A percentile compares a stretch with the other conserved stretches of the same genome.
These are phyloP conservation scores for Cerastis leucographa DNA, from an alignment of 2,888 invertebrate genomes.

Conservation along the genomic window DNA sequence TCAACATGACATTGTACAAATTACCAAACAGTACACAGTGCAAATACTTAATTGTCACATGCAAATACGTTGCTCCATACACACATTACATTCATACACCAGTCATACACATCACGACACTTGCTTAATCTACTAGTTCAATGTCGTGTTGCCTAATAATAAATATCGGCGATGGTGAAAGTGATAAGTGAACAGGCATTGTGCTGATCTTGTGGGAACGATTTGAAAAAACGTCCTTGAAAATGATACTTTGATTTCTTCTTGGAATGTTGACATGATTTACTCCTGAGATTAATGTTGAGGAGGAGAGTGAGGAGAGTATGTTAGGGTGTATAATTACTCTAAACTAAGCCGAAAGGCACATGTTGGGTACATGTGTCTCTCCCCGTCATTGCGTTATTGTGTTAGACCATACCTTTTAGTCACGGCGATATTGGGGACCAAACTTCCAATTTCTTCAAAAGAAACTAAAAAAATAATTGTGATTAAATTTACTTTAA, in stretches of 20 bases:
- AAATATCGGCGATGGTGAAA: constrained; percentile 26
- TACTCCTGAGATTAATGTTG: neutral
- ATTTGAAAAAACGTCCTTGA: neutral
- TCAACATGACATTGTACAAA: constrained; percentile 58
- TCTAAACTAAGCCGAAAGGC: no score
- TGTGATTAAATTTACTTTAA: no score
- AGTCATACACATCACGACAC: constrained; percentile 62
- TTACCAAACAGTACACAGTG: constrained; percentile 56
- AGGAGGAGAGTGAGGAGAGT: no score
- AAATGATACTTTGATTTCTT: neutral
- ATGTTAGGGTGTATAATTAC: no score
- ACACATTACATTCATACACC: constrained; percentile 33
- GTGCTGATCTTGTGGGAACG: constrained; percentile 2
- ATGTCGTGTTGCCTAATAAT: constrained; percentile 73
- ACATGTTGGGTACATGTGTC: no score
- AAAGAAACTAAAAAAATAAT: no score
- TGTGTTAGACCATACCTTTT: no score
- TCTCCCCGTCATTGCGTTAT: no score
- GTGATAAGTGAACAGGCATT: constrained; percentile 12
- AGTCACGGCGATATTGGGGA: no score
- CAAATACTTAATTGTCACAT: constrained; percentile 66
- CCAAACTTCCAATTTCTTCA: no score
- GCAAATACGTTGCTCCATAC: constrained; percentile 55
- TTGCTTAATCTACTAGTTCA: constrained; percentile 81
- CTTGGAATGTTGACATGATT: neutral